These are phyloP conservation scores for Caenorhabditis sp. DNA, from an alignment of 2,888 invertebrate species.

Conservation along the genomic window DNA sequence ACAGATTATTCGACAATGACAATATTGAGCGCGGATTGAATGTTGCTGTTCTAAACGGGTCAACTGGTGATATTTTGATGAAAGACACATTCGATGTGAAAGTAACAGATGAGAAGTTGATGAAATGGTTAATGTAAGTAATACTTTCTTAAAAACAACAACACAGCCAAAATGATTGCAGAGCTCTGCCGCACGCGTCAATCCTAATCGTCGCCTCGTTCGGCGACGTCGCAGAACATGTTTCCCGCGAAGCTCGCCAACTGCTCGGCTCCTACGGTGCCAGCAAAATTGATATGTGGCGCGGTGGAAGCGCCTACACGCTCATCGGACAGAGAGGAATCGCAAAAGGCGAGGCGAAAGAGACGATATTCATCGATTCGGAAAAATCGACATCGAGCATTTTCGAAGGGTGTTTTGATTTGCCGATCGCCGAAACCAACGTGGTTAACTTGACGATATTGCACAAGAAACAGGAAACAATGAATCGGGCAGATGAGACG, in stretches of 20 bases:
- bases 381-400: slow-evolving; percentile 1
- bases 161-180: slow-evolving; percentile 11
- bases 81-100: slow-evolving; percentile 47
- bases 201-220: slow-evolving; percentile 51
- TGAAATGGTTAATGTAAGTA: slow-evolving; percentile 41
- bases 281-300: slow-evolving; percentile 40
- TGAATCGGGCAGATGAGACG: slow-evolving; percentile 44
- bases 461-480: neutral
- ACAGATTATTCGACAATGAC: slow-evolving; percentile 35
- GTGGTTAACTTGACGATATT: slow-evolving; percentile 23
- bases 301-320: slow-evolving; percentile 45
- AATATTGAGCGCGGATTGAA: slow-evolving; percentile 73
- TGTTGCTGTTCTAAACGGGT: slow-evolving; percentile 73
- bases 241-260: slow-evolving; percentile 46
- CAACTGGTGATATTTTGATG: slow-evolving; percentile 71
- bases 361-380: slow-evolving; percentile 15
- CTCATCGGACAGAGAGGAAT: slow-evolving; percentile 54
- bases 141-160: neutral
- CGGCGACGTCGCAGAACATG: slow-evolving; percentile 56
- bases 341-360: slow-evolving; percentile 41
- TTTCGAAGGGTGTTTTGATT: slow-evolving; percentile 48
- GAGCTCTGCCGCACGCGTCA: slow-evolving; percentile 27
- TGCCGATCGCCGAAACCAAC: slow-evolving; percentile 50
- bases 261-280: slow-evolving; percentile 47
- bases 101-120: slow-evolving; percentile 52